These are phyloP conservation scores for Acanthaster planci DNA, from an alignment of 35 echinoderm and acorn worm species.

Conservation along the genomic window DNA sequence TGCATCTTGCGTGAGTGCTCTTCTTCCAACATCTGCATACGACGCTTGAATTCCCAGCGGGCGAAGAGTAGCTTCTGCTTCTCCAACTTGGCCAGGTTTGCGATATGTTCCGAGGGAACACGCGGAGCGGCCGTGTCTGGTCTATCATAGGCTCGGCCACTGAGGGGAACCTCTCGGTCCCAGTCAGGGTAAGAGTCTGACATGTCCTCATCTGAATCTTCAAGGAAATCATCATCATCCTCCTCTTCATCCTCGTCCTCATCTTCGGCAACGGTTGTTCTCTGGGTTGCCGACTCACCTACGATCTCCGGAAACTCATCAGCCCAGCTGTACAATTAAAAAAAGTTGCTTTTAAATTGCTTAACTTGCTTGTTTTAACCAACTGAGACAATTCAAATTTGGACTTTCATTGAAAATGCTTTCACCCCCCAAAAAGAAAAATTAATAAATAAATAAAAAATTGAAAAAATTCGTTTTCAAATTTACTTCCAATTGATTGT, in stretches of 20 bases:
- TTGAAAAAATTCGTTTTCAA: too few relatives aligned
- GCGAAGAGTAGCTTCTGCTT: neutral
- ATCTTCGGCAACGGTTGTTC: neutral
- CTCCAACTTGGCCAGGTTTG: neutral
- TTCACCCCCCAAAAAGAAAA: too few relatives aligned
- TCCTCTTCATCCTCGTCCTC: neutral
- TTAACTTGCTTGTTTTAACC: too few relatives aligned
- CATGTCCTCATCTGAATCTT: constrained; percentile 14
- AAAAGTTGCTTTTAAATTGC: too few relatives aligned
- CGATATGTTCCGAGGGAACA: neutral
- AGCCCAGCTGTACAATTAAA: constrained; percentile 14
- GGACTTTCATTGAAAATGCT: too few relatives aligned
- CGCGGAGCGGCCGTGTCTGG: neutral
- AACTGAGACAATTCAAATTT: too few relatives aligned
- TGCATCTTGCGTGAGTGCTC: constrained; percentile 9
- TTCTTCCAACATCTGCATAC: constrained; percentile 10
- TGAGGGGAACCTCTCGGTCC: neutral
- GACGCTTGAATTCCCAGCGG: constrained; percentile 13
- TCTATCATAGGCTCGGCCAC: neutral
- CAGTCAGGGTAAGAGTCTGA: neutral
- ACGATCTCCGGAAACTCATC: neutral
- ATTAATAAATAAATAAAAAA: too few relatives aligned
- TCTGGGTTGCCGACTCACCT: neutral
- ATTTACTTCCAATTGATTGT: too few relatives aligned
- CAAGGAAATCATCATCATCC: neutral